phyloP scores from a whole-genome alignment of 2,888 invertebrate genomes.

The Sepioteuthis lessoniana region DNA sequence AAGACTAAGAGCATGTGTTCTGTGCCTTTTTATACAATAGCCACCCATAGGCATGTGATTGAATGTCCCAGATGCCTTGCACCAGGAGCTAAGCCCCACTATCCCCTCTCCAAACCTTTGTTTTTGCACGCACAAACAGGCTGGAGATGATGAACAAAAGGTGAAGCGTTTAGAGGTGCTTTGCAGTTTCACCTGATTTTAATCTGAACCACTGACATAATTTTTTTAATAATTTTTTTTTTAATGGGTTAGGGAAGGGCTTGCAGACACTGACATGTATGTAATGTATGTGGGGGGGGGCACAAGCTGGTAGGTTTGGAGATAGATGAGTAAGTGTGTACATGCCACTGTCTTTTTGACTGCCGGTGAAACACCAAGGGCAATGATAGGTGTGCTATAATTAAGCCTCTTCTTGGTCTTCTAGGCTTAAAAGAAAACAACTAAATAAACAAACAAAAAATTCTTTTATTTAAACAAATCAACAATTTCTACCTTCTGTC shows the following conservation, averaged over 20 bases:
- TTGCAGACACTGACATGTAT: background rate
- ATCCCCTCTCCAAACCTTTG: background rate
- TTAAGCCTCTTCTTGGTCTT: background rate
- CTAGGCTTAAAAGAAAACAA: background rate
- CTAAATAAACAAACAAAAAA: background rate
- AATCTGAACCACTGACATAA: background rate
- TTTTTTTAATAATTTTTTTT: background rate
- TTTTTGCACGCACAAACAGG: background rate
- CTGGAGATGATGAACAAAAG: background rate
- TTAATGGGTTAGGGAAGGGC: background rate
- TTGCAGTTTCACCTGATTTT: background rate
- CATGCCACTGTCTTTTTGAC: background rate
- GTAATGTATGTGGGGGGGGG: background rate
- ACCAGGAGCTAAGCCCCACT: background rate
- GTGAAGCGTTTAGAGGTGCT: background rate
- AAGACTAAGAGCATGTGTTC: background rate
- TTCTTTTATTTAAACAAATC: no score
- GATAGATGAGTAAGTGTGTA: background rate
- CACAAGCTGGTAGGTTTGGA: background rate
- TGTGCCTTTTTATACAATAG: background rate
- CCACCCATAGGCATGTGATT: constrained; percentile 33
- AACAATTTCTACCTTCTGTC: background rate
- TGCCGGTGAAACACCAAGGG: background rate
- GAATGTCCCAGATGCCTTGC: background rate
- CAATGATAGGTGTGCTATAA: background rate